Evolutionary conservation across 2,113 vertebrate species (phyloP).

Genomic region (Fregata magnificens): DNA sequence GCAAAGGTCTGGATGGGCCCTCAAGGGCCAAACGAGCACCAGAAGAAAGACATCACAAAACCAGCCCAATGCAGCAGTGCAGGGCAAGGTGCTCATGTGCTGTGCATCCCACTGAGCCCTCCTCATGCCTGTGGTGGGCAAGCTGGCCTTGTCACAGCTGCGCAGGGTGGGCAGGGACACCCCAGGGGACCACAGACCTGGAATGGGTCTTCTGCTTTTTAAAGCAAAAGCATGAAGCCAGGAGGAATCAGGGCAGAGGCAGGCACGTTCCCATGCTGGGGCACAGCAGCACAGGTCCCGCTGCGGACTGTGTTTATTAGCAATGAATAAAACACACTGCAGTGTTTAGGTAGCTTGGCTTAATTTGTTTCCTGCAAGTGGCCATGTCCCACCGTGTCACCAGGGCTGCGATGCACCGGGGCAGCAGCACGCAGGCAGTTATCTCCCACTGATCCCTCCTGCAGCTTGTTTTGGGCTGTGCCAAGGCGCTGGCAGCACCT

Average conservation of each 20-base stretch:
- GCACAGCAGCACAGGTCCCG: neutral
- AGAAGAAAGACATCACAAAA: neutral
- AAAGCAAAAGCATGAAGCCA: neutral
- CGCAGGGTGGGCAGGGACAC: neutral
- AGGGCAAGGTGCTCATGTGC: neutral
- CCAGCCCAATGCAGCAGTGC: neutral
- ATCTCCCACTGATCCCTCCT: too few species aligned
- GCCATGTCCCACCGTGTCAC: neutral
- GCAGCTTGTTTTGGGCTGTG: neutral
- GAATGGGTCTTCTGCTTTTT: neutral
- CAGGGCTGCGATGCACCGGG: rapidly evolving
- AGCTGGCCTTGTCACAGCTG: neutral
- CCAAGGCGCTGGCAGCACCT: neutral
- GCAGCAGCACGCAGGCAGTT: neutral
- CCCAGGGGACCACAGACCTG: neutral
- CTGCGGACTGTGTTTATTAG: neutral
- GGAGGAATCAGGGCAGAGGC: neutral
- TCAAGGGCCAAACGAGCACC: too few species aligned
- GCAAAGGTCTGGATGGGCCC: neutral
- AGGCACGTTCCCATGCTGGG: neutral
- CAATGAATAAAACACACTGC: neutral
- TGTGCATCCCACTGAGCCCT: neutral
- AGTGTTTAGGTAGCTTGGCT: too few species aligned
- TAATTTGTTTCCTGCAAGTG: neutral
- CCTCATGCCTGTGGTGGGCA: rapidly evolving